A percentile compares a stretch with the other conserved stretches of the same genome.
Evolutionary conservation across 2,113 vertebrate genomes (phyloP).

Genomic region (Beaufortia kweichowensis): DNA sequence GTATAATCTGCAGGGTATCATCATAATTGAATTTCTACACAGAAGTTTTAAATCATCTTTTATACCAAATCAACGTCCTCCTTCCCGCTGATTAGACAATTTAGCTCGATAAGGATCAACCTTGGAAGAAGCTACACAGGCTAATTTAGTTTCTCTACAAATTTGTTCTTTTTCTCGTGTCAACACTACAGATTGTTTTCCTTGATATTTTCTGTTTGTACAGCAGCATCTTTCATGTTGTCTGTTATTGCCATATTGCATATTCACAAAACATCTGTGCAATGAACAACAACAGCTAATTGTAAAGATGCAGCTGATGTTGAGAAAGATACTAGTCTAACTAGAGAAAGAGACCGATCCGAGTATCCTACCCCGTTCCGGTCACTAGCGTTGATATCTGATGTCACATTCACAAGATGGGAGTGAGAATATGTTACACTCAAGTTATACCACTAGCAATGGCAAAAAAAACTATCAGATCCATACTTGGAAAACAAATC

Average conservation of each 20-base stretch:
- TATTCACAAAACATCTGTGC: not conserved
- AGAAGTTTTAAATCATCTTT: slow-evolving; percentile 3
- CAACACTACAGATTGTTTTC: not conserved
- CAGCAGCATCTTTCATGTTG: not conserved
- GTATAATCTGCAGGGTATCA: not conserved
- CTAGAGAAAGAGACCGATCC: no score
- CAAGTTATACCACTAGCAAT: no score
- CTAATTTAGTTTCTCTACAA: not conserved
- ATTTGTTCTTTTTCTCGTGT: not conserved
- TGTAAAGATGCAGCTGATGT: no score
- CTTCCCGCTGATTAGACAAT: slow-evolving; percentile 2
- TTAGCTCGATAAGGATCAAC: slow-evolving; percentile 17
- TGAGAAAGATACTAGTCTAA: no score
- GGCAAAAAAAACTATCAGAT: no score
- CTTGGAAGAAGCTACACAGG: not conserved
- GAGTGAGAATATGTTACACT: no score
- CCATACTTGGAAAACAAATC: no score
- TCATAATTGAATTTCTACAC: slow-evolving; percentile 5
- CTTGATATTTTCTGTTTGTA: not conserved
- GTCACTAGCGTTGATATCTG: no score
- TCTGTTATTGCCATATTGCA: not conserved
- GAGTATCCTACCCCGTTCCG: no score
- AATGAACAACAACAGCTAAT: no score
- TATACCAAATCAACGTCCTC: slow-evolving; percentile 21
- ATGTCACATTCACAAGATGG: no score